phyloP scores from a whole-genome alignment of 2,888 invertebrate species.

The Sepioteuthis lessoniana region DNA sequence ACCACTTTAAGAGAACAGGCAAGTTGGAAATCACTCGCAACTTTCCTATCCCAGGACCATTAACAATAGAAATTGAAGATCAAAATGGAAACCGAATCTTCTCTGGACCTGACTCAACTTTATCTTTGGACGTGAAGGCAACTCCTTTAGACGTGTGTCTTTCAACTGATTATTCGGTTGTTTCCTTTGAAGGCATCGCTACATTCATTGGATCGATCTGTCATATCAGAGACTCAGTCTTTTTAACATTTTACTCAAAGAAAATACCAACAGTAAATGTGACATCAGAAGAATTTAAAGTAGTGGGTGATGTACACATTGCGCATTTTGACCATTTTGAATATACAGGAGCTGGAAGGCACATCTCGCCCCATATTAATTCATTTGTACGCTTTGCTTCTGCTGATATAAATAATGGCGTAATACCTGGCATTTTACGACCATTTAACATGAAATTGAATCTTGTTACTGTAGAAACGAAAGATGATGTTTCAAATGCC shows the following conservation, averaged over 20 bases:
- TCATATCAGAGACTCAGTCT: neutral
- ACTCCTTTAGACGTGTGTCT: neutral
- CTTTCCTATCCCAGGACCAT: neutral
- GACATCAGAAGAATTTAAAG: neutral
- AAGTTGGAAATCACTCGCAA: neutral
- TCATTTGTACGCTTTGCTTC: constrained; percentile 56
- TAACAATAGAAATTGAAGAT: constrained; percentile 55
- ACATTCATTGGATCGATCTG: neutral
- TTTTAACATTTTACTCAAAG: neutral
- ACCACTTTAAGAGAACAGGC: neutral
- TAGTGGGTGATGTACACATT: constrained; percentile 56
- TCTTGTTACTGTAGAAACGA: neutral
- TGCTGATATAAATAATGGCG: constrained; percentile 54
- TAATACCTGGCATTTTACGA: constrained; percentile 51
- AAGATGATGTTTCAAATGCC: neutral
- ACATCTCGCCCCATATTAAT: constrained; percentile 55
- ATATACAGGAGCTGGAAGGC: constrained; percentile 53
- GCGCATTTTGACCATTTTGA: constrained; percentile 54
- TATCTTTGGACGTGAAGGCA: neutral
- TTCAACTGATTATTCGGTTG: neutral
- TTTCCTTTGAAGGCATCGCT: neutral
- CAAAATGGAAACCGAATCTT: constrained; percentile 54
- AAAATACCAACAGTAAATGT: neutral
- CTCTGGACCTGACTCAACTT: constrained; percentile 57
- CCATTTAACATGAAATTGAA: neutral